Evolutionary conservation across 2,113 vertebrate genomes (phyloP).

Genomic region (Stegastes partitus): DNA sequence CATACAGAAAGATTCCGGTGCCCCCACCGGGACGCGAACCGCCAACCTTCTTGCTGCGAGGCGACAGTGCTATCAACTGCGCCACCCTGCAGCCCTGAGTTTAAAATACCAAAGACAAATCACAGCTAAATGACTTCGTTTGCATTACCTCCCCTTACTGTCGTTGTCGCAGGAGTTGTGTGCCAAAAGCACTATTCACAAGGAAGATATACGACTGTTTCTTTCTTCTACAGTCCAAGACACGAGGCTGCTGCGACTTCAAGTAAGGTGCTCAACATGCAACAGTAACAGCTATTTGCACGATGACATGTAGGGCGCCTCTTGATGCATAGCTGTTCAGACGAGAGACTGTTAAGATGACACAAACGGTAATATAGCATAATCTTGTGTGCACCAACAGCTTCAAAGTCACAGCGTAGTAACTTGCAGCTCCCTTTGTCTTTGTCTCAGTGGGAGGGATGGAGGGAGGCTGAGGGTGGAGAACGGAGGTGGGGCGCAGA

Average conservation of each 20-base stretch:
- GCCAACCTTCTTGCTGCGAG: no score
- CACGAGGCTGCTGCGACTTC: background rate
- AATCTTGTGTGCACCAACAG: background rate
- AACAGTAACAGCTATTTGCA: background rate
- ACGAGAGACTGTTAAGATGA: background rate
- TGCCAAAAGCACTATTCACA: conserved; percentile 1
- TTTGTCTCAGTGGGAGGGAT: conserved; percentile 58
- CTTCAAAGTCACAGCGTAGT: conserved; percentile 39
- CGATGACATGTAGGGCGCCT: background rate
- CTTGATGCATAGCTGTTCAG: background rate
- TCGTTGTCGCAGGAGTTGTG: background rate
- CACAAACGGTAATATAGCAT: background rate
- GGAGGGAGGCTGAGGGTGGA: conserved; percentile 32
- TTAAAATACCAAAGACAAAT: background rate
- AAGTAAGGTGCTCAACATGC: background rate
- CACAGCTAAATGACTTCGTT: background rate
- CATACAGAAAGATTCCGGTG: no score
- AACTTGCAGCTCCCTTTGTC: conserved; percentile 60
- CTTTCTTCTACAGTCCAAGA: no score
- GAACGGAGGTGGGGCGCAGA: conserved; percentile 25
- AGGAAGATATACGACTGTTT: no score
- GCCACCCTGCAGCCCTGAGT: no score
- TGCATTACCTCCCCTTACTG: conserved; percentile 6
- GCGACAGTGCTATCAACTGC: no score
- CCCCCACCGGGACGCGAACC: no score